Evolutionary conservation across 2,888 invertebrate genomes (phyloP), one percentile per base, ranked within the genome.

Genomic region (Agrochola macilenta): DNA sequence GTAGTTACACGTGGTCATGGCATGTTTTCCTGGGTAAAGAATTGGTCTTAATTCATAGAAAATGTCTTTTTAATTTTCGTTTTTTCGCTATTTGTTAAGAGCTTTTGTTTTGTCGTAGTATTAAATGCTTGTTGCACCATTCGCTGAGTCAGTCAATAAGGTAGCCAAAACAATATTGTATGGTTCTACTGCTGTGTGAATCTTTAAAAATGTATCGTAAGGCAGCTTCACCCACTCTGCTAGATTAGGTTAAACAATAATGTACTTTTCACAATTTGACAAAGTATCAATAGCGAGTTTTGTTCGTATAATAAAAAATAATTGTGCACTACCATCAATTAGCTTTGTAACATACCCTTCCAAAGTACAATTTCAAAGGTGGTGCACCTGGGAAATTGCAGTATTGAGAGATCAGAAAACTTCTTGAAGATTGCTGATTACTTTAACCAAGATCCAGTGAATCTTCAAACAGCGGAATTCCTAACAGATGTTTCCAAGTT

Each of bases 401-500:
- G 11, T 54, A 82, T 70, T 17, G 14, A 66, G 30, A 35, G 76
- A 64, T 77, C 46, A 65, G 58, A 20, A 35, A 57, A 77, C 65
- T 60, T 30, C 11, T 35, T 23, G 61, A 43, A 80, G 30, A 39
- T 65, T 14, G 39, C n/a, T 49, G 57, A 63, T 68, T 49, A 52
- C 8, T 49, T n/a, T 35, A 26, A 12, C 23, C 26, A 65, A 57
- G 35, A 54, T 82, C 52, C 1, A 66, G 30, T 5, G 5, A 30
- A 68, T 5, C 11, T 61, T 23, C 14, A 20, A 58, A 49, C 23
- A 69, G 52, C 9, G 5, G 14, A 8, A 58, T 64, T 35, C 17
- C 43, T 26, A 63, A 26, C 69, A 79, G 43, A 76, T 82, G 64
- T 46, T 81, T 35, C 43, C 57, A 76, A 64, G 26, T 35, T 69